These are phyloP conservation scores for Eubasilissa regina DNA, from an alignment of 1,140 invertebrate species.

Conservation along the genomic window DNA sequence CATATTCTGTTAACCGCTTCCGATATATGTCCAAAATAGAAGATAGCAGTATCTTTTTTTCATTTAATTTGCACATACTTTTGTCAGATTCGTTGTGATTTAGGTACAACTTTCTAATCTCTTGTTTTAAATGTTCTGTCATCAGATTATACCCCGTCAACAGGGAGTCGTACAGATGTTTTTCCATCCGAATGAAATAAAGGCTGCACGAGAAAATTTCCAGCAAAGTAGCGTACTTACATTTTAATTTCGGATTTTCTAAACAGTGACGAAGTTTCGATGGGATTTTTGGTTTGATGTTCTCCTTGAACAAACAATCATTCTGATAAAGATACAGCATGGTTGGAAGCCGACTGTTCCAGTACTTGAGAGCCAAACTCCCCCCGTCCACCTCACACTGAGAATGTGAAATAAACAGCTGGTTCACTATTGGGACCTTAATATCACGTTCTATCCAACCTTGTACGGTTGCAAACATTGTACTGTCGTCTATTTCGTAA, in stretches of 20 bases:
- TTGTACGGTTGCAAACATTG: constrained; percentile 69
- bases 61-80: constrained; percentile 65
- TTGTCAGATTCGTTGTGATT: constrained; percentile 68
- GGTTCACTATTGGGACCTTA: constrained; percentile 67
- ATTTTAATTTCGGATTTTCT: constrained; percentile 67
- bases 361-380: constrained; percentile 65
- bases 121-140: constrained; percentile 66
- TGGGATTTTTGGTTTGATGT: constrained; percentile 66
- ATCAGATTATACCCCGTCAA: constrained; percentile 66
- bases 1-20: constrained; percentile 59
- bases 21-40: constrained; percentile 65
- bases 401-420: constrained; percentile 68
- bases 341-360: constrained; percentile 63
- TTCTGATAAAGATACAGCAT: constrained; percentile 70
- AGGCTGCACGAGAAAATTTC: constrained; percentile 66
- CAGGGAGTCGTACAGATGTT: constrained; percentile 66
- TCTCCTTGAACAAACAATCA: constrained; percentile 64
- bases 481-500: constrained; percentile 74
- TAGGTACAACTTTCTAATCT: constrained; percentile 66
- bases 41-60: constrained; percentile 64
- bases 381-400: constrained; percentile 63
- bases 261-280: constrained; percentile 67
- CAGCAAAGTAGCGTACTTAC: constrained; percentile 67
- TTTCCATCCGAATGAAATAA: constrained; percentile 68
- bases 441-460: constrained; percentile 72